Conservation (phyloP, 2,888 invertebrate species). For the Rhingia rostrata region DNA sequence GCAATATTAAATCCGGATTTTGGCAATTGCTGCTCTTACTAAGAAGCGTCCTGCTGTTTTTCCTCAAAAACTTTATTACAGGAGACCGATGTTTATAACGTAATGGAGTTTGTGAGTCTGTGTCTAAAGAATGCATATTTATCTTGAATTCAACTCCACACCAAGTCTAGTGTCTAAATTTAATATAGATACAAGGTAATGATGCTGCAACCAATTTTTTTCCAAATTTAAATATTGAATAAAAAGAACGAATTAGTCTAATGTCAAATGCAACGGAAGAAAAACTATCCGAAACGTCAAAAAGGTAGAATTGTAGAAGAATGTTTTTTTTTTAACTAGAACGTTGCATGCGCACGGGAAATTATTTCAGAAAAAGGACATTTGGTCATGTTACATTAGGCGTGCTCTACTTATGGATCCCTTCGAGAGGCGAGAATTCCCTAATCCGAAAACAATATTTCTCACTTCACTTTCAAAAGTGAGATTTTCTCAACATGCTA, state of each 20-base stretch:
- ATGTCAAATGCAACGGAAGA: not conserved
- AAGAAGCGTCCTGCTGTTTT: constrained; percentile 19
- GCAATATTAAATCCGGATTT: constrained; percentile 1
- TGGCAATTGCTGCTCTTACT: constrained; percentile 24
- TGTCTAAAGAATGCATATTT: constrained; percentile 51
- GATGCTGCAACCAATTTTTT: not conserved
- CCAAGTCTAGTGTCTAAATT: not conserved
- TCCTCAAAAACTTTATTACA: constrained; percentile 34
- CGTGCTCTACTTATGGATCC: not conserved
- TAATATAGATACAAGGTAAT: not conserved
- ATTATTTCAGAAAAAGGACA: not conserved
- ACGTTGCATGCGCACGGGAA: not conserved
- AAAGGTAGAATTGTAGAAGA: not conserved
- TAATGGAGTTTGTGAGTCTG: constrained; percentile 43
- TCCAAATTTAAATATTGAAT: constrained; percentile 20
- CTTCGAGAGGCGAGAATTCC: too few species aligned
- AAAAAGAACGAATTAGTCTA: not conserved
- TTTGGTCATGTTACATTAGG: not conserved
- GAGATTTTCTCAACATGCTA: too few species aligned
- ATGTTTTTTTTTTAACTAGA: not conserved
- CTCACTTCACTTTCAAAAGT: too few species aligned
- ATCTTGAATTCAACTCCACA: not conserved
- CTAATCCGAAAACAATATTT: too few species aligned
- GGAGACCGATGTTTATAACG: constrained; percentile 53
- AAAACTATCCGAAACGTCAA: constrained; percentile 47